phyloP scores from a whole-genome alignment of 2,888 invertebrate species.

The Morpho helenor region DNA sequence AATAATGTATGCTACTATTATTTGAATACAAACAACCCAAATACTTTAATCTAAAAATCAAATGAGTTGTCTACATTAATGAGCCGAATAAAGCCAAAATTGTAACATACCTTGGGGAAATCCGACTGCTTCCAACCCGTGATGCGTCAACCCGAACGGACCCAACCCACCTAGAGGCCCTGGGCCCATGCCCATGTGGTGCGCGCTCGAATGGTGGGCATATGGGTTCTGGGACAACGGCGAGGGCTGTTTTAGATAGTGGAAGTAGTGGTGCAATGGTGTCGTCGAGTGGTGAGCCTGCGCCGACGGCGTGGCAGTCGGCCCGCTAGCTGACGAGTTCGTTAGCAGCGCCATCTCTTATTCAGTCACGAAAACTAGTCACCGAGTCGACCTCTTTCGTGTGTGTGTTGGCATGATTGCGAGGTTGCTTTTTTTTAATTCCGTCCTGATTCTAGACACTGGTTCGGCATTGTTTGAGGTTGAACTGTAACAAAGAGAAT shows the following conservation, averaged over 20 bases:
- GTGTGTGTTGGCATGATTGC: conserved; percentile 44
- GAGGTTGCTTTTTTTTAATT: conserved; percentile 14
- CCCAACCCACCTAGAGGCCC: conserved; percentile 71
- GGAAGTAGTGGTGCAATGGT: conserved; percentile 76
- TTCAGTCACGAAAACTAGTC: conserved; percentile 44
- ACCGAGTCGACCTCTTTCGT: conserved; percentile 58
- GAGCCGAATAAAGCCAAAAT: neutral
- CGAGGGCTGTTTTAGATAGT: conserved; percentile 78
- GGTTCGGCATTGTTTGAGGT: conserved; percentile 25
- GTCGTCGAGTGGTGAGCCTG: conserved; percentile 75
- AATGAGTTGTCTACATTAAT: too few species aligned
- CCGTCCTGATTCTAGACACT: conserved; percentile 10
- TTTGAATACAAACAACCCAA: too few species aligned
- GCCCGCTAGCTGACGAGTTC: conserved; percentile 62
- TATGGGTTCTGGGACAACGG: conserved; percentile 72
- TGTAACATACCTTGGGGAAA: conserved; percentile 69
- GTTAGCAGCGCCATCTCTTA: conserved; percentile 68
- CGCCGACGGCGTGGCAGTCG: conserved; percentile 56
- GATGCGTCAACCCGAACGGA: conserved; percentile 71
- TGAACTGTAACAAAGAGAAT: conserved; percentile 21
- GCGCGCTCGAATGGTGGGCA: conserved; percentile 67
- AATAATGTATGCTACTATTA: too few species aligned
- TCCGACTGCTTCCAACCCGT: conserved; percentile 71
- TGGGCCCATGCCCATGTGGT: conserved; percentile 78
- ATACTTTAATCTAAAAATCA: too few species aligned